Evolutionary conservation across 2,113 vertebrate genomes (phyloP).

Genomic region (Irena cyanogastra): DNA sequence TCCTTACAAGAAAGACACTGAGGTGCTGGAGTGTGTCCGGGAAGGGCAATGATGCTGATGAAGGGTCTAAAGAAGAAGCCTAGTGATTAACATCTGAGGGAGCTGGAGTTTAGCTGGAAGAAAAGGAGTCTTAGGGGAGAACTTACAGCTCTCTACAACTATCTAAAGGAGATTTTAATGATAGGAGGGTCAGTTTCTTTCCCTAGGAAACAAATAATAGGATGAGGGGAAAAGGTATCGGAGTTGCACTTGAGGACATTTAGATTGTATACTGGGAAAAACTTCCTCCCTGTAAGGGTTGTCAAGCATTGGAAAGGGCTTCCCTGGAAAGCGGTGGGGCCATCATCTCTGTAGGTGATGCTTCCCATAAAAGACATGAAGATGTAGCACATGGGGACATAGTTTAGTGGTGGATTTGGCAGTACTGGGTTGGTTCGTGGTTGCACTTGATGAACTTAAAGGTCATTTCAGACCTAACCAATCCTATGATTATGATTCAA

Average conservation of each 20-base stretch:
- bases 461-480: not conserved
- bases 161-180: not conserved
- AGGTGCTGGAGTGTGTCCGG: fast-evolving
- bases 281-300: fast-evolving
- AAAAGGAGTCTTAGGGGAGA: not conserved
- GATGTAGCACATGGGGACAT: fast-evolving
- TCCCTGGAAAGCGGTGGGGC: too few relatives aligned
- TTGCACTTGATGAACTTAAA: not conserved
- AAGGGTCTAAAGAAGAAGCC: not conserved
- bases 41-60: not conserved
- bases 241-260: not conserved
- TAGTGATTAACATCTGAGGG: not conserved
- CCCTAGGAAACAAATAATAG: not conserved
- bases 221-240: not conserved
- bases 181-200: fast-evolving
- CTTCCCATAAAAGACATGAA: not conserved
- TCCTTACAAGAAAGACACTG: not conserved
- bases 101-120: not conserved
- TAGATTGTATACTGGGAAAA: not conserved
- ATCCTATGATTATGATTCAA: not conserved
- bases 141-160: fast-evolving
- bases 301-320: not conserved
- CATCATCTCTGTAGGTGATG: not conserved
- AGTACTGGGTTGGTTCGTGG: not conserved
- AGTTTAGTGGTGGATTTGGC: not conserved